Percentiles rank a stretch among this genome's conserved stretches.
Conservation (phyloP, 2,113 vertebrate species). For the Oryzias curvinotus region DNA sequence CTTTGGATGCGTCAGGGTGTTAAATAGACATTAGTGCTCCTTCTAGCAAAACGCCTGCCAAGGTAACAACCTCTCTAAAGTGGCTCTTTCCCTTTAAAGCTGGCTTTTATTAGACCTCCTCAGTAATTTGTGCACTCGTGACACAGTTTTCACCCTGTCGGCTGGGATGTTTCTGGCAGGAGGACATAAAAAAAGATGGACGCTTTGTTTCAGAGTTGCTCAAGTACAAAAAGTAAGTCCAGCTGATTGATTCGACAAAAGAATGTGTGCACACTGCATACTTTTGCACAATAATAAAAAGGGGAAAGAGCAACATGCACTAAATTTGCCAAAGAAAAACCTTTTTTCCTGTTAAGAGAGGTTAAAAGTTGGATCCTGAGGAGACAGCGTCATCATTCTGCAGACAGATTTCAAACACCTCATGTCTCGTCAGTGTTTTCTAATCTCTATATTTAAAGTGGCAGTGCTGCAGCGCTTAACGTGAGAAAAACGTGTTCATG, state of each 20-base stretch:
- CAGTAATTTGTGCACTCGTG: conserved; percentile 59
- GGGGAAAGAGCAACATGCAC: too few species aligned
- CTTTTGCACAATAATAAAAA: neutral
- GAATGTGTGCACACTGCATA: conserved; percentile 12
- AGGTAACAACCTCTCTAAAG: conserved; percentile 61
- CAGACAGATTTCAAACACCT: conserved; percentile 12
- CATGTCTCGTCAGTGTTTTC: conserved; percentile 2
- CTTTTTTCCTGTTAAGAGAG: neutral
- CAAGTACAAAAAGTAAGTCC: conserved; percentile 18
- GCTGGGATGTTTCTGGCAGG: conserved; percentile 19
- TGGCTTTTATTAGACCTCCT: conserved; percentile 30
- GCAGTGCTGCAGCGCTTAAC: neutral
- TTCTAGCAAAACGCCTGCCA: conserved; percentile 53
- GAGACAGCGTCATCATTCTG: neutral
- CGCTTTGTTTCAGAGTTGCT: conserved; percentile 19
- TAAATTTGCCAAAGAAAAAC: too few species aligned
- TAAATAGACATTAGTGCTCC: conserved; percentile 72
- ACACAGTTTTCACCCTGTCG: conserved; percentile 37
- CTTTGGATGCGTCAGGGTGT: conserved; percentile 63
- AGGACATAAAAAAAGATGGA: conserved; percentile 18
- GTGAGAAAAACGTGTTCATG: neutral
- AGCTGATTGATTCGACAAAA: conserved; percentile 24
- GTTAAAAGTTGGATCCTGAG: neutral
- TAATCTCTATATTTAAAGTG: conserved; percentile 15
- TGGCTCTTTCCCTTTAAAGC: conserved; percentile 47